phyloP scores from a whole-genome alignment of 2,888 invertebrate genomes.

The Meganola albula region DNA sequence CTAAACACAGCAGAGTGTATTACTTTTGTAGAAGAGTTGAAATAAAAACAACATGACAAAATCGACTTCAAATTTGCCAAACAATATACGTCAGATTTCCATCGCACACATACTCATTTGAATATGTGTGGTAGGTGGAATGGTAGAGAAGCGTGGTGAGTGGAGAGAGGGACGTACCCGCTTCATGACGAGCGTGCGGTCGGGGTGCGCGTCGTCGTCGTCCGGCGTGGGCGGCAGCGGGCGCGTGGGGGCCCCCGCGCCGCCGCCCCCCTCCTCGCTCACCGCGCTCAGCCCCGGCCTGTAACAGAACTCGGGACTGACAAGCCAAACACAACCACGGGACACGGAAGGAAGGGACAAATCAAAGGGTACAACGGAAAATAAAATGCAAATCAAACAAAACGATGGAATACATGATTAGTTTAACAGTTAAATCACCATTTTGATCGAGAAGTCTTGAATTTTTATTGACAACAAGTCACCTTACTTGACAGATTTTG shows the following conservation, averaged over 20 bases:
- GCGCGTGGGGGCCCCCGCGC: constrained; percentile 85
- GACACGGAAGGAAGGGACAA: constrained; percentile 30
- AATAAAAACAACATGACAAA: no score
- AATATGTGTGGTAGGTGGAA: no score
- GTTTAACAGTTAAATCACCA: no score
- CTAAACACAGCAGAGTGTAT: no score
- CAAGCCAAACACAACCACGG: constrained; percentile 58
- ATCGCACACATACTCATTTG: no score
- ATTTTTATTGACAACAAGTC: no score
- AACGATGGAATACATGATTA: constrained; percentile 16
- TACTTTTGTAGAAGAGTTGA: no score
- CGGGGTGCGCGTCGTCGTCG: constrained; percentile 88
- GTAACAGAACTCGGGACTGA: constrained; percentile 90
- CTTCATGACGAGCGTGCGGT: constrained; percentile 94
- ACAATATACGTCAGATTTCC: no score
- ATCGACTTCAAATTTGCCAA: no score
- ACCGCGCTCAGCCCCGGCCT: constrained; percentile 81
- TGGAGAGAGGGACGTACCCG: constrained; percentile 81
- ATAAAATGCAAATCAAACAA: constrained; percentile 33
- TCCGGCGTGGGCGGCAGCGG: constrained; percentile 97
- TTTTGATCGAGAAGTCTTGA: no score
- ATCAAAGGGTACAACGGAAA: constrained; percentile 30
- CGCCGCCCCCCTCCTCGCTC: constrained; percentile 30
- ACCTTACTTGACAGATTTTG: no score
- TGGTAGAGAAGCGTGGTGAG: constrained; percentile 3